Base-by-base conservation (phyloP, 1,140 invertebrate genomes). In the Metaphire vulgaris region DNA sequence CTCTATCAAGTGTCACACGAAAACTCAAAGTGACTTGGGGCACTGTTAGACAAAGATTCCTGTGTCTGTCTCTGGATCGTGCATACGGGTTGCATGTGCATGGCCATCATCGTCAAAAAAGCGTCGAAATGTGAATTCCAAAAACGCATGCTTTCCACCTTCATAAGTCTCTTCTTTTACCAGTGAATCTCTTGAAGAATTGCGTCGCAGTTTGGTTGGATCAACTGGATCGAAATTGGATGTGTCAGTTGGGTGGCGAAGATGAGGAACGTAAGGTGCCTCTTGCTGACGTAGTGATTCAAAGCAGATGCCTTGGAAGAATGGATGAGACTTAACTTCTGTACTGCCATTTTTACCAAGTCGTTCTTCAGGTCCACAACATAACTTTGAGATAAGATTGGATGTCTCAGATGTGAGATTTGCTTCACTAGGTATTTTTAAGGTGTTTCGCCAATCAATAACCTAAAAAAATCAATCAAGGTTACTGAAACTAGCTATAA, bases 41-140 rank as follows among this genome's bases (percentile, higher is more conserved):
- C 21, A 12, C 41, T 6, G 41, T 56, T 21, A 56, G 41, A 56
- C 41, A 21, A 56, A 56, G 21, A 56, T 56, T 21, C 6, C 41
- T 21, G 41, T 56, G 41, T 56, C 41, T 12, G 41, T 12, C 21
- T 56, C 41, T 21, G 41, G 41, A 56, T 56, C 41, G 41, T 56
- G 41, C 41, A 56, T 56, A 12, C 41, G 6, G 6, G 41, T 56
- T 21, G 41, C 41, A 12, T 56, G 41, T 56, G 41, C 41, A 32
- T 29, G 26, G 28, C 77, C 74, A 1, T 72, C 74, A 32, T 87
- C 85, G 82, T 96, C 95, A 88, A 99, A 99, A 88, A 99, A 99
- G 77, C 97, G 89, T 78, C 97, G 89, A 88, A 99, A 99, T 26
- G 97, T 99, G 87, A 99, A 99, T 87, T 99, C 97, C 85, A 97